Evolutionary conservation across 2,797 vertebrate species (phyloP), one percentile per base, ranked within the genome.

Genomic region (Neopelma chrysocephalum): DNA sequence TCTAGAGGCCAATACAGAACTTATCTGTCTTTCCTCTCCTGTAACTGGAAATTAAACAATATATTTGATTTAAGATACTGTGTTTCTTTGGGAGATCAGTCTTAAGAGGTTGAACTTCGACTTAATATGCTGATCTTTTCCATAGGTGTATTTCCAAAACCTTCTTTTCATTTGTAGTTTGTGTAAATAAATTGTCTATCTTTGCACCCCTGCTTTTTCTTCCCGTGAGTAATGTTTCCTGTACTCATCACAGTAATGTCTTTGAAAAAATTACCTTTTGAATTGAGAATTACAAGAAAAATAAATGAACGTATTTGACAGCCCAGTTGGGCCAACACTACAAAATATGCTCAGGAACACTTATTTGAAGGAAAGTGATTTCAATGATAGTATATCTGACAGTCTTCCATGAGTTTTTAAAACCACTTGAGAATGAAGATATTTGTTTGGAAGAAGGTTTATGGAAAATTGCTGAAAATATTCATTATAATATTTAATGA

Each of bases 301-400:
- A 26, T 26, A 50, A 87, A 58, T 4, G 5, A 68, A 65, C 11
- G 2, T 0, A 57, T 75, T 4, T 60, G 88, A 81, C 58, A 65
- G 29, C 5, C 2, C 34, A 56, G 0, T 8, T 50, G 34, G 26
- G 9, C 26, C 62, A 65, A 76, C 0, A 4, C 11, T 20, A 47
- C 38, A 69, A 82, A 86, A 86, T 29, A 60, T 5, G 19, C 25
- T 53, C 45, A 51, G 47, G 56, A 62, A 56, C 19, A 72, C 22
- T 65, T 36, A 47, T 43, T 43, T 69, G 38, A 66, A 76, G 70
- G 66, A 72, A 75, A 57, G 3, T 15, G 57, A 66, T 82, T 84
- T 82, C n/a, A 66, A 11, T 84, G 79, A 79, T 47, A 42, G 42
- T 42, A 2, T n/a, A 56, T 68, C 66, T 90, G 40, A 73, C 15